Conservation (phyloP, 2,113 vertebrate genomes). For the Lanius collurio region DNA sequence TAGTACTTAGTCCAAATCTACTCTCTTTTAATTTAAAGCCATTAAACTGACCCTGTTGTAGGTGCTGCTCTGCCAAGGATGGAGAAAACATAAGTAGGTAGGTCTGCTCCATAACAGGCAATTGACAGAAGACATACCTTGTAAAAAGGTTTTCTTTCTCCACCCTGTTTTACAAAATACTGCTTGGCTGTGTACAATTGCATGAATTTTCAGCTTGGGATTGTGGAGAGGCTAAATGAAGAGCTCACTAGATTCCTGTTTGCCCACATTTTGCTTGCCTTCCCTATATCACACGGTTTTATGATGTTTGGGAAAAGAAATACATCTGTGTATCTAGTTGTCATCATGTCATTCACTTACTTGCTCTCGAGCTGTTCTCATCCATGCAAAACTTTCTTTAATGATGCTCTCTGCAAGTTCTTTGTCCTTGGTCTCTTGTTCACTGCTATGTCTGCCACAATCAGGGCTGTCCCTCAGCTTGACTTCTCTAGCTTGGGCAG, state of each 20-base stretch:
- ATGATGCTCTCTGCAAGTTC: neutral
- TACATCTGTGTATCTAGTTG: neutral
- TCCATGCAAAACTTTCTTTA: neutral
- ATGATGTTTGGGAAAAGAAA: neutral
- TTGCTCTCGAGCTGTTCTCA: neutral
- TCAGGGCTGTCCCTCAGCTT: neutral
- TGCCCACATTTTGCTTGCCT: neutral
- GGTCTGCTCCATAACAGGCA: neutral
- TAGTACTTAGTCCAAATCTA: neutral
- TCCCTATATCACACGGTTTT: neutral
- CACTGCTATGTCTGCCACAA: accelerated
- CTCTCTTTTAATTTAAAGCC: neutral
- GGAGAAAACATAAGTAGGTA: neutral
- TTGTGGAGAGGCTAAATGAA: neutral
- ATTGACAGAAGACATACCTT: neutral
- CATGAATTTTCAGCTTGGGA: neutral
- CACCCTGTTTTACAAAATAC: neutral
- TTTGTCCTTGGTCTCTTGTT: neutral
- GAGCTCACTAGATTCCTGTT: neutral
- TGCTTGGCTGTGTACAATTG: neutral
- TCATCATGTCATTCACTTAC: neutral
- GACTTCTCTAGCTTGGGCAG: neutral
- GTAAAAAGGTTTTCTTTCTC: neutral
- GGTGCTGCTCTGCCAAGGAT: neutral
- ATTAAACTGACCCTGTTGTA: neutral